These are phyloP conservation scores for Micronycteris hirsuta DNA, from an alignment of 2,113 vertebrate genomes.

Conservation along the genomic window DNA sequence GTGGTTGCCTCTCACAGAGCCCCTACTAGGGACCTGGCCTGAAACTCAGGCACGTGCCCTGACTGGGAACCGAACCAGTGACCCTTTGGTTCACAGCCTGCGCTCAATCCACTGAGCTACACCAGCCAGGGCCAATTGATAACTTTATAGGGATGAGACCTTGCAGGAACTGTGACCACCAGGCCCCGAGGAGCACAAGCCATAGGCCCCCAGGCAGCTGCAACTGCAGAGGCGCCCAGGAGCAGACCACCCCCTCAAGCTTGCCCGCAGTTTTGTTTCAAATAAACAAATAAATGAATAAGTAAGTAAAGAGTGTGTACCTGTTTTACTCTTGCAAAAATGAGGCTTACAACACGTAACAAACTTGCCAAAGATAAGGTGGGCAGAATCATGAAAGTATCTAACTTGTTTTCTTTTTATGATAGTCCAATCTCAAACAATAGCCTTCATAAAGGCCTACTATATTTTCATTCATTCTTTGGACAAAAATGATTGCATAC, in stretches of 20 bases:
- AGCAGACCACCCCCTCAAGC: rapidly evolving
- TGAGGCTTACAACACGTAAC: neutral
- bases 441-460: neutral
- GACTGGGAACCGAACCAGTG: too few relatives aligned
- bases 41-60: too few relatives aligned
- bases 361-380: neutral
- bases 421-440: neutral
- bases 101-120: too few relatives aligned
- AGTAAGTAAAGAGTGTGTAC: neutral
- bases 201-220: neutral
- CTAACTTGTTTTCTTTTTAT: neutral
- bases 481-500: neutral
- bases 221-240: too few relatives aligned
- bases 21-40: too few relatives aligned
- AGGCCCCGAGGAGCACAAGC: neutral
- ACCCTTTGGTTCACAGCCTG: too few relatives aligned
- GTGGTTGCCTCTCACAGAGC: too few relatives aligned
- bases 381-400: neutral
- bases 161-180: neutral
- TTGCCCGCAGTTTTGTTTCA: neutral
- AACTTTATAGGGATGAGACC: conserved; percentile 59
- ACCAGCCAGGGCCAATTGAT: too few relatives aligned
- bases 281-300: neutral
- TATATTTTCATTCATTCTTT: neutral
- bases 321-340: neutral